Base-by-base conservation (phyloP, 1,140 invertebrate species). In the Oncopodura yosiiana region DNA sequence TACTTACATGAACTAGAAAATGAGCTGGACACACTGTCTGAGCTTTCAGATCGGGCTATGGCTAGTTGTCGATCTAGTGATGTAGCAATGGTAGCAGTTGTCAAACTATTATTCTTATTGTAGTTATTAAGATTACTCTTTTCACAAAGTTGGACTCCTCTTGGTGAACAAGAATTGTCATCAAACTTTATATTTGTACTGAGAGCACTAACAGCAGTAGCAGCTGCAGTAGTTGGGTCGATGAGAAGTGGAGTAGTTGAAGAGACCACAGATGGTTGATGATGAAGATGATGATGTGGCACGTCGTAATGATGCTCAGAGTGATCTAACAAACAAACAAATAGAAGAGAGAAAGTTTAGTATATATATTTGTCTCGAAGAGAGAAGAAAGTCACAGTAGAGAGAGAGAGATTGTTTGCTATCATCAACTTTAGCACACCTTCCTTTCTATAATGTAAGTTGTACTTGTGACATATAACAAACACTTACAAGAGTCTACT, bases 271-370 rank as follows among this genome's bases (percentile, higher is more conserved):
- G 29, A 34, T 18, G 51, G 46, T 24, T 56, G 16, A 6, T 34
- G 44, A n/a, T 36, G 39, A 60, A 52, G 32, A 56, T 46, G 61
- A 63, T 81, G 71, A 73, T 87, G 85, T 2, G 86, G 86, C 3
- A 87, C 86, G 68, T 88, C 86, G 70, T 87, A 88, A 67, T 87
- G 85, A 69, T 88, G 85, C 67, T 88, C 85, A 19, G 79, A 81
- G 32, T 56, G 36, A 44, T 60, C 62, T 63, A 11, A 12, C 18
- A 39, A 18, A 6, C 9, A 39, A 39, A 12, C 18, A 14, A 11
- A 9, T 11, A 18, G 16, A 11, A 19, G 23, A 12, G 16, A 42
- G 26, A 51, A 23, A 51, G 21, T 19, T n/a, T n/a, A n/a, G n/a
- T n/a, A n/a, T n/a, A n/a, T n/a, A n/a, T n/a, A n/a, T n/a, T n/a